Percentiles rank a stretch among this genome's conserved stretches.
Evolutionary conservation across 2,113 vertebrate species (phyloP).

Genomic region (Calypte anna): DNA sequence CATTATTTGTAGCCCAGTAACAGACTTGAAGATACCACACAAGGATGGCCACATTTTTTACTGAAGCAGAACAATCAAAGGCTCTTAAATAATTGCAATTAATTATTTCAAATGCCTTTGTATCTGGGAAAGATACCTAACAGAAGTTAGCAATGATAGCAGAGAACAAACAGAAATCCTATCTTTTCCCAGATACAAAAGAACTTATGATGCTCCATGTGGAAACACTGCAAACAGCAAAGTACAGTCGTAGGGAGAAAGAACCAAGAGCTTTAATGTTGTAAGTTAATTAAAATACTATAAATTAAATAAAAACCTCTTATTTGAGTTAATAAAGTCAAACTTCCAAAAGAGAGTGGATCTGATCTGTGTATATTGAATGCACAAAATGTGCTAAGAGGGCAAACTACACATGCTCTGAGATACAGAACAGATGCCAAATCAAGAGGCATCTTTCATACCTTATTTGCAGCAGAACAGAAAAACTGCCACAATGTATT

Average conservation of each 20-base stretch:
- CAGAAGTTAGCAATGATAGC: neutral
- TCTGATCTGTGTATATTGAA: neutral
- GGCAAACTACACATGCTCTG: neutral
- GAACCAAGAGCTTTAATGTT: neutral
- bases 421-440: neutral
- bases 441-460: neutral
- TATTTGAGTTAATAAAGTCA: neutral
- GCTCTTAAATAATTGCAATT: neutral
- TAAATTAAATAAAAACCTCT: neutral
- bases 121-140: neutral
- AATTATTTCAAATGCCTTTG: neutral
- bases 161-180: neutral
- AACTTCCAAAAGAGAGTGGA: neutral
- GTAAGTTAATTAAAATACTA: neutral
- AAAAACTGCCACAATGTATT: neutral
- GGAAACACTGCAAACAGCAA: neutral
- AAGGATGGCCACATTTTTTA: neutral
- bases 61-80: neutral
- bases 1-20: neutral
- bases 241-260: neutral
- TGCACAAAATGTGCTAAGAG: neutral
- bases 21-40: neutral
- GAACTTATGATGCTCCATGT: neutral
- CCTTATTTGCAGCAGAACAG: neutral
- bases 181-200: neutral